Conservation (phyloP, 2,888 invertebrate species). For the Leistus spinibarbis region DNA sequence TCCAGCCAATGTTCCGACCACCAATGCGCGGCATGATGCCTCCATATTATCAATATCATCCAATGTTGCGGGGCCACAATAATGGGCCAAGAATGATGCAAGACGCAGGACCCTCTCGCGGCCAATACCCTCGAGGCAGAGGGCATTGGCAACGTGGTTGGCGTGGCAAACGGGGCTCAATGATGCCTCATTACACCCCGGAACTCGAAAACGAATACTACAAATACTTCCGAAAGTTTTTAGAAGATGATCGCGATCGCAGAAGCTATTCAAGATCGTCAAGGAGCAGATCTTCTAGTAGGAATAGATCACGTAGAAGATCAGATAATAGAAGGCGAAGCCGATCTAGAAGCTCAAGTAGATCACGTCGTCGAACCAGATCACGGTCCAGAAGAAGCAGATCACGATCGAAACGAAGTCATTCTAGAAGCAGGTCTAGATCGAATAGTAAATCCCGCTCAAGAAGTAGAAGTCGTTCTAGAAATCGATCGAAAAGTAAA, state of each 20-base stretch:
- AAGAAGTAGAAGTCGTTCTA: constrained; percentile 45
- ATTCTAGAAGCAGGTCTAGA: constrained; percentile 47
- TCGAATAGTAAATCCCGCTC: constrained; percentile 52
- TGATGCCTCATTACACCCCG: constrained; percentile 44
- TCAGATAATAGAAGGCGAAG: constrained; percentile 48
- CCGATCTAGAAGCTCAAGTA: constrained; percentile 45
- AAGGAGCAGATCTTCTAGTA: constrained; percentile 45
- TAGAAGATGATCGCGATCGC: constrained; percentile 62
- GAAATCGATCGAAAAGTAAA: constrained; percentile 23
- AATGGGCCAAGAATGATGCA: constrained; percentile 39
- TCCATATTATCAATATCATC: constrained; percentile 46
- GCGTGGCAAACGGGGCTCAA: constrained; percentile 41
- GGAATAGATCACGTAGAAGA: constrained; percentile 54
- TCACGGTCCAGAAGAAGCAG: constrained; percentile 47
- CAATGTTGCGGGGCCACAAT: constrained; percentile 46
- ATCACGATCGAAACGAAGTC: constrained; percentile 49
- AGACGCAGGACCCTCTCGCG: constrained; percentile 48
- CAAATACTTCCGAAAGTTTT: constrained; percentile 67
- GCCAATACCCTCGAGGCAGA: constrained; percentile 47
- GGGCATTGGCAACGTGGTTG: constrained; percentile 52
- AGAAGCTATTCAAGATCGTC: constrained; percentile 59
- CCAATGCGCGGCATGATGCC: constrained; percentile 43
- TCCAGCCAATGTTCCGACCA: constrained; percentile 28
- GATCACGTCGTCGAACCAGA: constrained; percentile 44
- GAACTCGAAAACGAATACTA: constrained; percentile 58